Evolutionary conservation across 2,797 vertebrate species (phyloP), one percentile per base, ranked within the genome.

Genomic region (Rousettus madagascariensis): DNA sequence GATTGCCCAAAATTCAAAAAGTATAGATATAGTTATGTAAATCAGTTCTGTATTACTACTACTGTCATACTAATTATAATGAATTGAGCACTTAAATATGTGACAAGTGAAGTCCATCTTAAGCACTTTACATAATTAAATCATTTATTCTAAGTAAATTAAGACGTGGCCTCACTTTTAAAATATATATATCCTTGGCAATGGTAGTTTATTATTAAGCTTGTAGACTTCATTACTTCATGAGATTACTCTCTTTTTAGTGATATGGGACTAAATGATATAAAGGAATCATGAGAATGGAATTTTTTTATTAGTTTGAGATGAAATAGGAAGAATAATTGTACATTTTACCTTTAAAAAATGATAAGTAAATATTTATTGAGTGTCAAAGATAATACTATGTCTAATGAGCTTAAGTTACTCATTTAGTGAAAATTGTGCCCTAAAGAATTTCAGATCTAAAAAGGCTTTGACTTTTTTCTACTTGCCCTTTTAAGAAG

Each of bases 81-180:
- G 93, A 59, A 78, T 53, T 94, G 72, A 85, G 43, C 38, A 30
- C 28, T 65, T 59, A 61, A 53, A 43, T 90, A 43, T 63, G 1
- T 63, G 36, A 51, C 61, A 88, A 43, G 16, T 16, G 11, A 77
- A n/a, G 74, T 36, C 38, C 28, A 82, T 71, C 46, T 33, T 20
- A 63, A 66, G 24, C 16, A 74, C 20, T 33, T 87, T 90, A 80
- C 6, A 77, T 41, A 78, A 72, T 68, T 86, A 59, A 13, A 36
- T 88, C 22, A 66, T 94, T 95, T 75, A 89, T 74, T 91, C 28
- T 57, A 86, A 63, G n/a, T 78, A 86, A 94, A 33, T 87, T 80
- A 77, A 91, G 7, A 43, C 17, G 28, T 49, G 9, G 3, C 5
- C 55, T 75, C 4, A 63, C 55, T 77, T 91, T 66, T 43, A 92